Evolutionary conservation across 2,113 vertebrate species (phyloP), one percentile per base, ranked within the genome.

Genomic region (Mormoops blainvillei): DNA sequence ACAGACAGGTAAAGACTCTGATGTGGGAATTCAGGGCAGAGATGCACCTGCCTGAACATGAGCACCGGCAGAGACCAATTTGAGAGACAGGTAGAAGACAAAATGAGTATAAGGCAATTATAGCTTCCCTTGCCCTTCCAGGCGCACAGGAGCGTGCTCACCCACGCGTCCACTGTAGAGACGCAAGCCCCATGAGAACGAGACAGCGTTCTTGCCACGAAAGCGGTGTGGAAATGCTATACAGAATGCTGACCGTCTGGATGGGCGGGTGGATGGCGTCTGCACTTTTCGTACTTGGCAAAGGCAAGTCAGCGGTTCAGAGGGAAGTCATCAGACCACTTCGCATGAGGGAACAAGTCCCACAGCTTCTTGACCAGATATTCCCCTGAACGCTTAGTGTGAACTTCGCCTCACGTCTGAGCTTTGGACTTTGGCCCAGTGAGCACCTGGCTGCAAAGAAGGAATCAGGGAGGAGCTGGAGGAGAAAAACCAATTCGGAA

Each of bases 171-270:
- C 14, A 26, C 31, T 1, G 61, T 0, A 14, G 33, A 76, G 26
- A 41, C 28, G 20, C 10, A 8, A 1, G 7, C 26, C 48, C 20
- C 43, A 15, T 3, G 28, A 74, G 43, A n/a, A 58, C 2, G 2
- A 36, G 28, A 12, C 1, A 14, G 52, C 1, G 36, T 26, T 41
- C 50, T n/a, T 14, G 58, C n/a, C 61, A 9, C 0, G 3, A 28
- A 12, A 9, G 43, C n/a, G 41, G 58, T 54, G 13, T 54, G 82
- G 48, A 13, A 56, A 28, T 41, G 45, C 41, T 38, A 2, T 1
- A 19, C 31, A 61, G 67, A 48, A 50, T 0, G 20, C 38, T 4
- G 20, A 48, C 9, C 24, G 13, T 33, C 54, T 38, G 54, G 52
- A 67, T 31, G 3, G n/a, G 36, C 1, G 1, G 14, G 16, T 36